phyloP scores from a whole-genome alignment of 2,888 invertebrate species.

The Drosophila lacicola region DNA sequence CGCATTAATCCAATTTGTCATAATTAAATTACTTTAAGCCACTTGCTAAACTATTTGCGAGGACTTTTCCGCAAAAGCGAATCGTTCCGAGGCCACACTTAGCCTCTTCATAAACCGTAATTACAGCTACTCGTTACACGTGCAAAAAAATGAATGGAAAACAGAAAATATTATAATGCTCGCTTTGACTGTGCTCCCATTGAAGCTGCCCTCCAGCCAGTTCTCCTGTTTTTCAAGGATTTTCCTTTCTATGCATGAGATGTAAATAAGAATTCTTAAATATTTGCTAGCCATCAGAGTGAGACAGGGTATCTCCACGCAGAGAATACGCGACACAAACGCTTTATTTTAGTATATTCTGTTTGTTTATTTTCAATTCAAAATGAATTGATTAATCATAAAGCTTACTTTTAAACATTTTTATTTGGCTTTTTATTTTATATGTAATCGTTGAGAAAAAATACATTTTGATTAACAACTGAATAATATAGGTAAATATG shows the following conservation, averaged over 20 bases:
- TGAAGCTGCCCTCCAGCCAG: background rate
- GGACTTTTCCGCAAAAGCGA: constrained; percentile 22
- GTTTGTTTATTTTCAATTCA: background rate
- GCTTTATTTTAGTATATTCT: background rate
- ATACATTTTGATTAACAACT: constrained; percentile 24
- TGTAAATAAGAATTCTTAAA: too few species aligned
- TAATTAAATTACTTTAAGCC: constrained; percentile 75
- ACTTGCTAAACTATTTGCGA: constrained; percentile 50
- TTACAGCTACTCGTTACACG: constrained; percentile 41
- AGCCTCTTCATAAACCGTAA: constrained; percentile 52
- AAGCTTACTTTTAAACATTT: background rate
- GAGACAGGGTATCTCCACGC: background rate
- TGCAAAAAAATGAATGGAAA: background rate
- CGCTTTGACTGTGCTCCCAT: background rate
- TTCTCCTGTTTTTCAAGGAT: background rate
- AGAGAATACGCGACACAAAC: too few species aligned
- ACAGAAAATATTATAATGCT: constrained; percentile 1
- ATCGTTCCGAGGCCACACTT: constrained; percentile 51
- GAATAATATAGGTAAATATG: background rate
- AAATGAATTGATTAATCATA: constrained; percentile 8
- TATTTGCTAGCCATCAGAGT: too few species aligned
- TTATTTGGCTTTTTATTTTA: background rate
- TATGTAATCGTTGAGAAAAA: background rate
- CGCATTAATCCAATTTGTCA: constrained; percentile 71
- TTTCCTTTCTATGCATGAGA: too few species aligned